Conservation (phyloP, 2,888 invertebrate genomes). For the Andrena haemorrhoa region DNA sequence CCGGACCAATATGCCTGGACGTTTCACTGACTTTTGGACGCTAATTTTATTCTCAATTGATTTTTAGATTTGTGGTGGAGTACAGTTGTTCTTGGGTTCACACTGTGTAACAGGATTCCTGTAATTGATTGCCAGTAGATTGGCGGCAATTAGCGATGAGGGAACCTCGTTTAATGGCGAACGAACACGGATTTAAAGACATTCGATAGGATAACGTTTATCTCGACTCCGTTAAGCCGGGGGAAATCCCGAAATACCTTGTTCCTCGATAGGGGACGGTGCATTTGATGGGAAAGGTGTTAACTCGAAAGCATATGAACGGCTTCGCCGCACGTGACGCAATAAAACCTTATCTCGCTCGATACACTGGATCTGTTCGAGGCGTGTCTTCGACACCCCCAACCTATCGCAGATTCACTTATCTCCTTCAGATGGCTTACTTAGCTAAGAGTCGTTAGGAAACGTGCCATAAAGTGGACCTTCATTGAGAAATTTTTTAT, state of each 20-base stretch:
- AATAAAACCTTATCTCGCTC: constrained; percentile 45
- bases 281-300: constrained; percentile 49
- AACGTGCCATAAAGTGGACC: not conserved
- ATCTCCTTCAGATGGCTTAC: not conserved
- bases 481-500: too few species aligned
- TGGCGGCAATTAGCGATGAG: not conserved
- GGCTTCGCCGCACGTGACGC: constrained; percentile 46
- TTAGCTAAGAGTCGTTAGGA: not conserved
- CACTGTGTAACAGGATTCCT: not conserved
- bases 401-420: not conserved
- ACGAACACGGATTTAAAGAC: constrained; percentile 16
- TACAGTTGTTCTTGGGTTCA: not conserved
- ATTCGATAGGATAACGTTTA: constrained; percentile 43
- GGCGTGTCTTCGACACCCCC: constrained; percentile 4
- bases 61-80: too few species aligned
- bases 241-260: constrained; percentile 34
- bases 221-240: constrained; percentile 35
- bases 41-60: too few species aligned
- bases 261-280: constrained; percentile 12
- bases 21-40: too few species aligned
- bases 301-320: constrained; percentile 43
- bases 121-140: not conserved
- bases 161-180: not conserved
- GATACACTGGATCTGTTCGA: constrained; percentile 32
- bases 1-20: too few species aligned